A percentile compares a stretch with the other conserved stretches of the same genome.
These are phyloP conservation scores for Pardalotus punctatus DNA, from an alignment of 2,113 vertebrate species.

Conservation along the genomic window DNA sequence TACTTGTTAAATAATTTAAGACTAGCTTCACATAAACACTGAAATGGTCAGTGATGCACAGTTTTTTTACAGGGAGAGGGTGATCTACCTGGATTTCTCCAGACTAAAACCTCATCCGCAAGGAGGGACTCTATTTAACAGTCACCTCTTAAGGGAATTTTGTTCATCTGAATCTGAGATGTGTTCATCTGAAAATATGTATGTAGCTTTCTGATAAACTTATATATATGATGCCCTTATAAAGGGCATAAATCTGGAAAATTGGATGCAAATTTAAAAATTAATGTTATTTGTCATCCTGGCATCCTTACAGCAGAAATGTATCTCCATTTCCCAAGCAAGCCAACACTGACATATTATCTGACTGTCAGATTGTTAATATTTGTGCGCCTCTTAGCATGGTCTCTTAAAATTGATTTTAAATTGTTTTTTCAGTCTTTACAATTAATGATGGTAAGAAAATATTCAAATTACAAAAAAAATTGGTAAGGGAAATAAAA, in stretches of 20 bases:
- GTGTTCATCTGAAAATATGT: fast-evolving
- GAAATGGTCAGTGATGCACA: background rate
- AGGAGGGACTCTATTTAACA: background rate
- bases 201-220: background rate
- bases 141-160: background rate
- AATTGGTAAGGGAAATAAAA: background rate
- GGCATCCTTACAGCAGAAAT: background rate
- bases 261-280: background rate
- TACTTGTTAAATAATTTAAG: background rate
- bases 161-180: background rate
- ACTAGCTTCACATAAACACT: background rate
- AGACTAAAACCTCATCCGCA: background rate
- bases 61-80: background rate
- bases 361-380: background rate
- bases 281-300: background rate
- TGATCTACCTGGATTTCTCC: background rate
- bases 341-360: background rate
- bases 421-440: background rate
- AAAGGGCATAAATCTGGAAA: background rate
- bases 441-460: background rate
- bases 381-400: background rate
- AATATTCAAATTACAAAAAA: background rate
- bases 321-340: background rate
- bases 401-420: background rate
- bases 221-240: too few relatives aligned